Evolutionary conservation across 2,888 invertebrate species (phyloP), one percentile per base, ranked within the genome.

Genomic region (Entomobrya multifasciata): DNA sequence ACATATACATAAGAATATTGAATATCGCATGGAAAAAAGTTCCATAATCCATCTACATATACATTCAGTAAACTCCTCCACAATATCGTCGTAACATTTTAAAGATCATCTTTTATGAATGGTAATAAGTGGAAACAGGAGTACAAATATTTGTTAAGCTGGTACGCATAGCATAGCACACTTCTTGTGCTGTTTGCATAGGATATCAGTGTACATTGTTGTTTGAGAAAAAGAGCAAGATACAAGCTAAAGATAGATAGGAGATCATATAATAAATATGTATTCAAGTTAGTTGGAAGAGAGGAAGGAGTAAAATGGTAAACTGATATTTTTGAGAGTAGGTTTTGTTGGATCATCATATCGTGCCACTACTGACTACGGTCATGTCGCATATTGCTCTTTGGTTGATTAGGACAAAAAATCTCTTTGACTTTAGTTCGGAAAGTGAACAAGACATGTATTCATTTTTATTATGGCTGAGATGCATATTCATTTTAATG

Each of bases 261-360:
- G 41, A 11, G 65, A 67, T 67, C 41, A 67, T 65, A 30, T 20
- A 11, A 67, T 20, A 36, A n/a, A n/a, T n/a, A n/a, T n/a, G n/a
- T n/a, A n/a, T n/a, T 49, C 47, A 52, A n/a, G 27, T 72, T 20
- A 0, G 17, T 22, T 49, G 49, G 10, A 72, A 44, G 20, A 49
- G 49, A 72, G 17, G 17, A 15, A 67, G 44, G 44, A 41, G 49
- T 25, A 52, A 36, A 72, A 49, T 72, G 47, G 72, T 47, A 72
- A 72, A 72, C 49, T 72, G 49, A 72, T 72, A 49, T 72, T 72
- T 72, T 72, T 62, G 62, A 30, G 22, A 44, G 70, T 47, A 47
- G 47, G 62, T 36, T 70, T 27, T 20, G 5, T 36, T 36, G 36
- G 36, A 36, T 47, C 44, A 62, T 17, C 62, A 36, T 8, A 6